phyloP scores from a whole-genome alignment of 2,113 vertebrate genomes.

The Galeopterus variegatus region DNA sequence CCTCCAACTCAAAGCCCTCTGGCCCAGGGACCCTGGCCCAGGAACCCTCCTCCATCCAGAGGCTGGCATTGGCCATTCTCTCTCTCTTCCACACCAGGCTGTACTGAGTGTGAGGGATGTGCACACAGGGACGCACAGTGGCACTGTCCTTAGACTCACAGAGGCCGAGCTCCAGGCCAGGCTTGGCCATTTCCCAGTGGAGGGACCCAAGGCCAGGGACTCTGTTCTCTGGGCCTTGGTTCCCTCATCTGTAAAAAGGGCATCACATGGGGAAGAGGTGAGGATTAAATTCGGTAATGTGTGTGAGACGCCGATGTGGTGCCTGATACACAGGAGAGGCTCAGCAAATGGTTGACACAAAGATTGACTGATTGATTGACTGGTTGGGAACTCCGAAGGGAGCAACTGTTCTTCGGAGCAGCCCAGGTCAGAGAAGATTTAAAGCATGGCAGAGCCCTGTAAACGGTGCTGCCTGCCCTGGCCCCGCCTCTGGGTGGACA shows the following conservation, averaged over 20 bases:
- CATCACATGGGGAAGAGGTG: accelerated
- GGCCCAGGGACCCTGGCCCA: too few species aligned
- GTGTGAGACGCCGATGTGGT: accelerated
- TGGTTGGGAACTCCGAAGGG: not conserved
- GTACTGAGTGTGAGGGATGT: not conserved
- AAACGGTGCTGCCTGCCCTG: accelerated
- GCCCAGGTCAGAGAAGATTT: not conserved
- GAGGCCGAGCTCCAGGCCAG: not conserved
- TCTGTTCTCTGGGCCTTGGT: not conserved
- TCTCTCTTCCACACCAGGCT: not conserved
- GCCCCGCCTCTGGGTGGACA: too few species aligned
- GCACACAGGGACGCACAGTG: too few species aligned
- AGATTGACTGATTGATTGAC: accelerated
- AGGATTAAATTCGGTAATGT: accelerated
- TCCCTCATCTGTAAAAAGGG: not conserved
- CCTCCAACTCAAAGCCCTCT: not conserved
- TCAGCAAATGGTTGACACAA: accelerated
- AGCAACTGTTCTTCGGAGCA: too few species aligned
- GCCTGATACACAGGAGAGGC: not conserved
- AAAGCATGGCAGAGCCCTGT: not conserved
- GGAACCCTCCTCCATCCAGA: not conserved
- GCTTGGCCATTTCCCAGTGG: not conserved
- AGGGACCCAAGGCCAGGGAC: not conserved
- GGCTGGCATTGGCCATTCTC: not conserved
- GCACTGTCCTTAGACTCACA: not conserved